Evolutionary conservation across 1,140 invertebrate species (phyloP), one percentile per base, ranked within the genome.

Genomic region (Heterodera schachtii): DNA sequence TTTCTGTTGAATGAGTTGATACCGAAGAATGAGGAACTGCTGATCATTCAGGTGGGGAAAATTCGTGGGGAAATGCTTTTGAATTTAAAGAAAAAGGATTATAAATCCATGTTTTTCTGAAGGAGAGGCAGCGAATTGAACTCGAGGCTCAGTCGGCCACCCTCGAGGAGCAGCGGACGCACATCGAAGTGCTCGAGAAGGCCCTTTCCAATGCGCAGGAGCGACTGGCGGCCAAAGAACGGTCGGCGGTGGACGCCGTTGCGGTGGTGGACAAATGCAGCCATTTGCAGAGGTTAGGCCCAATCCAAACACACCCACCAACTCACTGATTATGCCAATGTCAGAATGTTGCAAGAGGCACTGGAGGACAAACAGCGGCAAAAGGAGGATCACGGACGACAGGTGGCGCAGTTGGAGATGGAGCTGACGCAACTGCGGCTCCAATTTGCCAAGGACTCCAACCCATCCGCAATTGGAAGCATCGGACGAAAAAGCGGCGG

Each of bases 161-260:
- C 31, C 90, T 96, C 67, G 94, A 96, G 88, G 95, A 97, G 90
- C 95, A 96, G 90, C 92, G 95, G 81, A 95, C 94, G 21, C 95
- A 96, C 90, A 96, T 97, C 88, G 95, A 95, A 87, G 95, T 97
- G 85, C 92, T 97, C 49, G 95, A 97, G 88, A 95, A 94, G 44
- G 95, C 95, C 64, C 91, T 97, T 46, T 95, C 94, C n/a, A 96
- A 95, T 90, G 95, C 95, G 31, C 95, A 96, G 91, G 93, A 93
- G 75, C 95, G 95, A 90, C 94, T 96, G 70, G 93, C 95, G 41
- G 92, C 94, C 69, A 92, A 96, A 9, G 95, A 97, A n/a, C 81
- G 84, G n/a, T 47, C 69, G 41, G 84, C 83, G 41, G 78, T 85
- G 11, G 83, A 84, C 70, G 83, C 83, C 57, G 84, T 82, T 46